A percentile compares a stretch with the other conserved stretches of the same genome.
Conservation (phyloP, 2,888 invertebrate species). For the Lithodes maja region DNA sequence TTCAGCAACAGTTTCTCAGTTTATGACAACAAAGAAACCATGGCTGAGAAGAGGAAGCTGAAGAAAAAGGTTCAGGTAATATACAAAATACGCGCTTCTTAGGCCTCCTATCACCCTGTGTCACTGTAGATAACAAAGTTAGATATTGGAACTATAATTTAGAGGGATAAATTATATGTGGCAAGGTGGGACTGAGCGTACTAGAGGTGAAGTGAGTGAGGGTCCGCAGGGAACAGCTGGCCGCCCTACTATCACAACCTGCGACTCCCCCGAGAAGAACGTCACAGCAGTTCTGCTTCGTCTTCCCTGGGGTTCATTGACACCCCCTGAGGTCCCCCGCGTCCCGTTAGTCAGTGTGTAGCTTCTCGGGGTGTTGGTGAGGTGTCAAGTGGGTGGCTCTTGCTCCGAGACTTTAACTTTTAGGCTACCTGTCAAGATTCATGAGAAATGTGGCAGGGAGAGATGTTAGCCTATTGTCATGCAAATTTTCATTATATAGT, state of each 20-base stretch:
- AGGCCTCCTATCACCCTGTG: not conserved
- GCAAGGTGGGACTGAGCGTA: not conserved
- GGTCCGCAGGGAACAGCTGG: not conserved
- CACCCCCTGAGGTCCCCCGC: not conserved
- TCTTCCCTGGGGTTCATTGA: conserved; percentile 22
- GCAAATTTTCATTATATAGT: too few species aligned
- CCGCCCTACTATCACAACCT: conserved; percentile 2
- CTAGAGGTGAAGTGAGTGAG: not conserved
- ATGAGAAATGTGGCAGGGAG: too few species aligned
- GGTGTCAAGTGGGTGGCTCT: not conserved
- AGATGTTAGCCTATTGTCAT: too few species aligned
- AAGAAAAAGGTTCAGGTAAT: conserved; percentile 64
- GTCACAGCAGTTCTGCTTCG: conserved; percentile 20
- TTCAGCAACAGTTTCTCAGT: not conserved
- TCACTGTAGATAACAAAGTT: not conserved
- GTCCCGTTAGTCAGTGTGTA: conserved; percentile 12
- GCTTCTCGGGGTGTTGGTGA: not conserved
- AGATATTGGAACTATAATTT: not conserved
- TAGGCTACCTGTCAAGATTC: too few species aligned
- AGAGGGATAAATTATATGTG: not conserved
- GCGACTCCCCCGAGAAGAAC: conserved; percentile 3
- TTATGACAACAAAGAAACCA: conserved; percentile 61
- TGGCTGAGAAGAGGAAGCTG: conserved; percentile 62
- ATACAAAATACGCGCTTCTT: not conserved
- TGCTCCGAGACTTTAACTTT: not conserved